Base-by-base conservation (phyloP, 2,888 invertebrate species). In the Epirrita christyi region DNA sequence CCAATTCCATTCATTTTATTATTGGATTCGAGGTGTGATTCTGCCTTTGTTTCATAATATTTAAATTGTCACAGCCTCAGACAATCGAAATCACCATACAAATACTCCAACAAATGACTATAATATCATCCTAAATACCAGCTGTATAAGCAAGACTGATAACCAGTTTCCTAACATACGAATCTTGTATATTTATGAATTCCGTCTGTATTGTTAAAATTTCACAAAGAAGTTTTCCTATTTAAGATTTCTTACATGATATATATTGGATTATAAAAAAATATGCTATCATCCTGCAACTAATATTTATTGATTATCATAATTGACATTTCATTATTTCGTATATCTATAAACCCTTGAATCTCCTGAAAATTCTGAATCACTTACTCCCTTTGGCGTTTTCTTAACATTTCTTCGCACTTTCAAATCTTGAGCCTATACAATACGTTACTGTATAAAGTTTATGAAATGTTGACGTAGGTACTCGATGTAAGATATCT, bases 351-450 rank as follows among this genome's bases (percentile, higher is more conserved):
- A 27, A 21, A 21, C 21, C 43, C 45, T 49, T 42, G 64, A 61
- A 61, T 61, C 59, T 63, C 51, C 41, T 10, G 9, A 48, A 38
- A 38, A 46, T 44, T 56, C 56, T 43, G 32, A 36, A 54, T 38
- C 48, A 53, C 50, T n/a, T 59, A 50, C 63, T 63, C 63, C 61
- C 61, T 56, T 10, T 58, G 66, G 61, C 66, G 59, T 61, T 58
- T 50, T 52, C 49, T 38, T 28, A 54, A 51, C 52, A 49, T 45
- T 53, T 38, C 50, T 59, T 52, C 36, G 9, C 40, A 61, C 47
- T 55, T 56, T 14, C 43, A 50, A 48, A 55, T 55, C 45, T 44
- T 41, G 43, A 49, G 32, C 37, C 42, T 43, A 13, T 21, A 37
- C 36, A 47, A n/a, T 8, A 41, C 37, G 2, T 38, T 48, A 45